These are phyloP conservation scores for Cataglyphis hispanica DNA, from an alignment of 1,140 invertebrate genomes.

Conservation along the genomic window DNA sequence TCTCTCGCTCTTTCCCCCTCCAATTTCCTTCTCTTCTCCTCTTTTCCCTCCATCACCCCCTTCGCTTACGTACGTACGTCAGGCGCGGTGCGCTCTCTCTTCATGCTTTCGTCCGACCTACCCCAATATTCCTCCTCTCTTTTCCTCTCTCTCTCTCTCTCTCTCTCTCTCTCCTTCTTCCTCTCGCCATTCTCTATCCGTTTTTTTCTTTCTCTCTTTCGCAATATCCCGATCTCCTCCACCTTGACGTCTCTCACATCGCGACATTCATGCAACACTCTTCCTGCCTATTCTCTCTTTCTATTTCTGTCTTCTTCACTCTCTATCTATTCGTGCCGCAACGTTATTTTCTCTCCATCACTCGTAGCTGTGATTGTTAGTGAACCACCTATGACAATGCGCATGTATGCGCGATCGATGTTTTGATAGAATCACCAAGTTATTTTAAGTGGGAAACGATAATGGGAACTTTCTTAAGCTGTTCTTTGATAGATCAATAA, in stretches of 20 bases:
- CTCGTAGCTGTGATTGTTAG: conserved; percentile 3
- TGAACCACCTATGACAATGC: background rate
- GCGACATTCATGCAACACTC: conserved; percentile 26
- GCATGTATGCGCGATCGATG: background rate
- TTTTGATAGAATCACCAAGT: background rate
- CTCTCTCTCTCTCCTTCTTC: conserved; percentile 1
- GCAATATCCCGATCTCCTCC: conserved; percentile 21
- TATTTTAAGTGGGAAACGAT: background rate
- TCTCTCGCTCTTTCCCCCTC: conserved; percentile 21
- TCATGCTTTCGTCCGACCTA: conserved; percentile 81
- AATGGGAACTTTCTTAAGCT: background rate
- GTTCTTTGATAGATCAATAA: background rate
- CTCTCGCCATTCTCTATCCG: conserved; percentile 8
- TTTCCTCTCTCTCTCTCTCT: background rate
- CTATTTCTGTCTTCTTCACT: conserved; percentile 36
- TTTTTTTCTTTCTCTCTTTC: conserved; percentile 41
- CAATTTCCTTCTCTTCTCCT: conserved; percentile 45
- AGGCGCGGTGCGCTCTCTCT: conserved; percentile 68
- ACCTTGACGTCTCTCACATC: conserved; percentile 8
- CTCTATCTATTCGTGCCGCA: background rate
- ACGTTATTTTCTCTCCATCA: background rate
- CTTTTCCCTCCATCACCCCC: background rate
- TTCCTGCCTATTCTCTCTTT: conserved; percentile 15
- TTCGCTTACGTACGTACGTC: conserved; percentile 51
- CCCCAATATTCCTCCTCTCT: conserved; percentile 73